Base-by-base conservation (phyloP, 2,113 vertebrate species). In the Acrocephalus arundinaceus region DNA sequence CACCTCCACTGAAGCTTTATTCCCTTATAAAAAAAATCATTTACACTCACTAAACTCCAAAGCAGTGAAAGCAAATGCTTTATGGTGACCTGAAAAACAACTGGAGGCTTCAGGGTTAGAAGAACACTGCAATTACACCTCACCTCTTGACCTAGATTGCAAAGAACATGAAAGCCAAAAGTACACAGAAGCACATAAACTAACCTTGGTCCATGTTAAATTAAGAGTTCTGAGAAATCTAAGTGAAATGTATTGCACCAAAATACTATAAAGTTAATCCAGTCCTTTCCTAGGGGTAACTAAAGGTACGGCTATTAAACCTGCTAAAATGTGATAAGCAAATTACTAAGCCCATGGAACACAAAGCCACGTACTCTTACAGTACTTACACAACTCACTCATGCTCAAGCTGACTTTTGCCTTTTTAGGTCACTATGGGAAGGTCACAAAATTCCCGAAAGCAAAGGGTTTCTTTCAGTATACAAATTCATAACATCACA, bases 61-160 rank as follows among this genome's bases (percentile, higher is more conserved):
- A 94, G 52, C 18, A 72, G 61, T 68, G 70, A 90, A 95, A 96
- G 80, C 39, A 92, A 94, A 85, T n/a, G 33, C 65, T 81, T 94
- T 68, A 89, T 16, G 9, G 43, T 93, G 73, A 94, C 93, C 95
- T 89, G 72, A 66, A 93, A 91, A 95, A 95, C 18, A 67, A 33
- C 72, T 41, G 22, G 35, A 95, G 62, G 87, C 68, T 93, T 84
- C 3, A 6, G 65, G 74, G 82, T 91, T 87, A 93, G 74, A 91
- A 79, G 81, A 94, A 85, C 74, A 79, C 3, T 62, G 75, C 90
- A 93, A 95, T 93, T 80, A 59, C 1, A 96, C 72, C 59, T 97
- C 87, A 96, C 91, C 82, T 90, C 72, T 55, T 95, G 87, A 95
- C 95, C 93, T 66, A 96, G 51, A 94, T 82, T 79, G 78, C 74